A percentile compares a stretch with the other conserved stretches of the same genome.
phyloP scores from a whole-genome alignment of 2,113 vertebrate species.

The Catharus bicknelli region DNA sequence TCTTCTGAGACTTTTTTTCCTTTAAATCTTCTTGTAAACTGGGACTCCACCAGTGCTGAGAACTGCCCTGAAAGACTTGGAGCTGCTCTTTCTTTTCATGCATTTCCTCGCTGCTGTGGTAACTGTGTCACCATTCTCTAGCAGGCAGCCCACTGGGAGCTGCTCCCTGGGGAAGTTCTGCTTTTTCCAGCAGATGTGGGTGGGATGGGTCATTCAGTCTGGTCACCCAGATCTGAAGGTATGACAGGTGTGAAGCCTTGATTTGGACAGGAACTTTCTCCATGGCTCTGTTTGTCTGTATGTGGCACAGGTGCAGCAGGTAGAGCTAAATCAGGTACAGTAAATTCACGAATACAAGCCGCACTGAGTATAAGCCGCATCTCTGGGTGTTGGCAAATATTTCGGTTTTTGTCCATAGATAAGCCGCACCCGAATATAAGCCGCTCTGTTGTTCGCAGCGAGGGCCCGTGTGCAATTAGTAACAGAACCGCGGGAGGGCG shows the following conservation, averaged over 20 bases:
- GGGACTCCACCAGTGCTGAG: not conserved
- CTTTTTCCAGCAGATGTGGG: accelerated
- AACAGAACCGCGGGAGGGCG: too few relatives aligned
- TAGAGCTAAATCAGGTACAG: not conserved
- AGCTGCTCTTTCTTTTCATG: not conserved
- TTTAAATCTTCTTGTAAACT: not conserved
- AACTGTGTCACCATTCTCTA: accelerated
- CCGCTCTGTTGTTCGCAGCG: too few relatives aligned
- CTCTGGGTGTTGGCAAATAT: too few relatives aligned
- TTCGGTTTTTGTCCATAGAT: too few relatives aligned
- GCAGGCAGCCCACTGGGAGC: not conserved
- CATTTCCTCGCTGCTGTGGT: not conserved
- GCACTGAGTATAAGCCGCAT: too few relatives aligned
- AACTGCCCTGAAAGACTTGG: not conserved
- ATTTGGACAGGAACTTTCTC: not conserved
- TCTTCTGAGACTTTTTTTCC: not conserved
- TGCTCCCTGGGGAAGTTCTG: not conserved
- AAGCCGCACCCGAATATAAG: too few relatives aligned
- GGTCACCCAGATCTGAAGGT: not conserved
- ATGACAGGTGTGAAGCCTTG: not conserved
- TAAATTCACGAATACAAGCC: too few relatives aligned
- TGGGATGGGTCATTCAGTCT: not conserved
- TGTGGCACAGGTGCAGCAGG: not conserved
- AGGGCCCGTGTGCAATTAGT: too few relatives aligned
- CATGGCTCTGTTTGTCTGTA: not conserved